phyloP scores from a whole-genome alignment of 2,888 invertebrate genomes.

The Amiota minor region DNA sequence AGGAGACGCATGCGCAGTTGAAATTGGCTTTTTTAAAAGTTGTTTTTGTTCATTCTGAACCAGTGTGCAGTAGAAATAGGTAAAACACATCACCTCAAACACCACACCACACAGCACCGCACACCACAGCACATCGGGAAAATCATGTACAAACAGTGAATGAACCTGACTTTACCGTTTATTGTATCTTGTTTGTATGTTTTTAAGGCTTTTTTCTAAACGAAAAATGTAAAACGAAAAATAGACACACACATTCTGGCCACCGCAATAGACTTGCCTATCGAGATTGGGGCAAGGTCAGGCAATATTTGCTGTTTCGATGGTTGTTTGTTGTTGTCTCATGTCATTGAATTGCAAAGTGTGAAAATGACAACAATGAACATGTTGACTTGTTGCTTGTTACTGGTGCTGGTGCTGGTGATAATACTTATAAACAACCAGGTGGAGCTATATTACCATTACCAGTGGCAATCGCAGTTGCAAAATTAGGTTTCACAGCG shows the following conservation, averaged over 20 bases:
- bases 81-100: slow-evolving; percentile 28
- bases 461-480: too few species aligned
- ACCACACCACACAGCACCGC: too few species aligned
- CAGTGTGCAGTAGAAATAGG: slow-evolving; percentile 18
- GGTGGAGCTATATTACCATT: too few species aligned
- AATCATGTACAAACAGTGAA: slow-evolving; percentile 35
- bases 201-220: background rate
- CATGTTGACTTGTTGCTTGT: background rate
- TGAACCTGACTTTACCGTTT: slow-evolving; percentile 52
- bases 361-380: slow-evolving; percentile 7
- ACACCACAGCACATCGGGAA: slow-evolving; percentile 32
- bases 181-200: background rate
- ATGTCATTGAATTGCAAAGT: slow-evolving; percentile 27
- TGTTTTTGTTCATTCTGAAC: slow-evolving; percentile 27
- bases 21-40: background rate
- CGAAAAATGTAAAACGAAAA: too few species aligned
- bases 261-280: slow-evolving; percentile 28
- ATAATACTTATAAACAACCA: slow-evolving; percentile 44
- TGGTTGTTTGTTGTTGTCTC: slow-evolving; percentile 23
- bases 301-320: background rate
- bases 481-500: too few species aligned
- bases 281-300: slow-evolving; percentile 61
- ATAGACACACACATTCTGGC: too few species aligned
- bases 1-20: background rate
- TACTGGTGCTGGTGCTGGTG: slow-evolving; percentile 26